Evolutionary conservation across 2,888 invertebrate genomes (phyloP).

Genomic region (Dermolepida albohirtum): DNA sequence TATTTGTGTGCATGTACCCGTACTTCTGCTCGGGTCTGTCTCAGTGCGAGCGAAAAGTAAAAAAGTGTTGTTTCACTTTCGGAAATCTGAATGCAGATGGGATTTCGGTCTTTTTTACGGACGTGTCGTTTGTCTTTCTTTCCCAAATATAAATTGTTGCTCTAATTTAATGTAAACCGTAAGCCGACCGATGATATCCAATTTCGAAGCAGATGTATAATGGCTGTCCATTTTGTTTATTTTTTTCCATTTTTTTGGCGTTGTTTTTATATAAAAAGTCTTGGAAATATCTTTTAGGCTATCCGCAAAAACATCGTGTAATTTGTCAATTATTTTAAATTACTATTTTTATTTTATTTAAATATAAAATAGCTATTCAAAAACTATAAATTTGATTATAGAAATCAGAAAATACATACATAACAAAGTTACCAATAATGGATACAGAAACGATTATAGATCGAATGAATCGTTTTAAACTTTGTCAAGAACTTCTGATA

Average conservation of each 20-base stretch:
- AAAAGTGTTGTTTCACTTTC: conserved; percentile 20
- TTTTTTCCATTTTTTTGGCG: not conserved
- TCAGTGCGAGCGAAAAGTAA: conserved; percentile 11
- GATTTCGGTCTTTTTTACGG: conserved; percentile 17
- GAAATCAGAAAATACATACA: no score
- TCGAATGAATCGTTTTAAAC: no score
- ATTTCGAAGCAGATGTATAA: conserved; percentile 1
- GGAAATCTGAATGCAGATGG: conserved; percentile 27
- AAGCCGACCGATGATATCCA: conserved; percentile 14
- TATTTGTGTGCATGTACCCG: conserved; percentile 5
- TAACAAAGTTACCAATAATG: no score
- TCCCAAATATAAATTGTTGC: conserved; percentile 20
- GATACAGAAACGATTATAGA: no score
- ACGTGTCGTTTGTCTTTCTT: conserved; percentile 23
- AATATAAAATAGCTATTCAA: no score
- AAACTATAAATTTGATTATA: no score
- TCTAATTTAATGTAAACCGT: conserved; percentile 22
- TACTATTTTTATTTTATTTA: no score
- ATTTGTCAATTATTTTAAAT: no score
- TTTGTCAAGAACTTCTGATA: no score
- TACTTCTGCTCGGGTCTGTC: not conserved
- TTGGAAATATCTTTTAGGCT: no score
- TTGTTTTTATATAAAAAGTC: no score
- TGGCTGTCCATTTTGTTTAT: conserved; percentile 14
- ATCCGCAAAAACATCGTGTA: no score